phyloP scores from a whole-genome alignment of 2,797 vertebrate genomes.

The Peromyscus eremicus region DNA sequence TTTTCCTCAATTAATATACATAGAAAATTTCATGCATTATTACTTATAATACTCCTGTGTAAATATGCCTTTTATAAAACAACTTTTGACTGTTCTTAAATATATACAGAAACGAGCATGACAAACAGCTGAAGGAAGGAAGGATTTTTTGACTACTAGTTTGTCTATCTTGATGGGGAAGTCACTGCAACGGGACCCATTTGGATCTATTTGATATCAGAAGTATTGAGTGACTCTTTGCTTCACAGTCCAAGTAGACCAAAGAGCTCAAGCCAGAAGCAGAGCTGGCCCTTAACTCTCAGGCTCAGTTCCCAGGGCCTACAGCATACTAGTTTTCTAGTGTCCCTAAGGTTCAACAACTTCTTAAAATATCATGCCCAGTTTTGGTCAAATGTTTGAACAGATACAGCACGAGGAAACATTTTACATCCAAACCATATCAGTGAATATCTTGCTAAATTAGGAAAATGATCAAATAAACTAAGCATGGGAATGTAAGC shows the following conservation, averaged over 20 bases:
- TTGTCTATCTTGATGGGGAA: not conserved
- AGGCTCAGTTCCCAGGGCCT: not conserved
- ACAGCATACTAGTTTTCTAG: not conserved
- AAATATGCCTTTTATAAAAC: not conserved
- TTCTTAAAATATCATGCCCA: not conserved
- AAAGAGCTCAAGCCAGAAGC: not conserved
- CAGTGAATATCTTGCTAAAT: not conserved
- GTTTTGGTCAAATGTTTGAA: not conserved
- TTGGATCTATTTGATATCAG: not conserved
- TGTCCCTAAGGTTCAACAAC: not conserved
- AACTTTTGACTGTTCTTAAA: not conserved
- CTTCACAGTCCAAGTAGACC: not conserved
- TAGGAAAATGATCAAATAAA: not conserved
- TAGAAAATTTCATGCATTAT: not conserved
- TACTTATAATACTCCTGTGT: not conserved
- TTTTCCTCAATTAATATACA: not conserved
- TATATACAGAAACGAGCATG: not conserved
- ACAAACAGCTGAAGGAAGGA: not conserved
- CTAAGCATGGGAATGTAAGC: not conserved
- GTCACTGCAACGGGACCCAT: rapidly evolving
- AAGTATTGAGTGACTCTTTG: not conserved
- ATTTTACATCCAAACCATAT: not conserved
- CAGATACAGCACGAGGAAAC: too few relatives aligned
- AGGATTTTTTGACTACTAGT: not conserved
- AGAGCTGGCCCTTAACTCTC: not conserved